Evolutionary conservation across 1,140 invertebrate genomes (phyloP).

Genomic region (Galendromus occidentalis): DNA sequence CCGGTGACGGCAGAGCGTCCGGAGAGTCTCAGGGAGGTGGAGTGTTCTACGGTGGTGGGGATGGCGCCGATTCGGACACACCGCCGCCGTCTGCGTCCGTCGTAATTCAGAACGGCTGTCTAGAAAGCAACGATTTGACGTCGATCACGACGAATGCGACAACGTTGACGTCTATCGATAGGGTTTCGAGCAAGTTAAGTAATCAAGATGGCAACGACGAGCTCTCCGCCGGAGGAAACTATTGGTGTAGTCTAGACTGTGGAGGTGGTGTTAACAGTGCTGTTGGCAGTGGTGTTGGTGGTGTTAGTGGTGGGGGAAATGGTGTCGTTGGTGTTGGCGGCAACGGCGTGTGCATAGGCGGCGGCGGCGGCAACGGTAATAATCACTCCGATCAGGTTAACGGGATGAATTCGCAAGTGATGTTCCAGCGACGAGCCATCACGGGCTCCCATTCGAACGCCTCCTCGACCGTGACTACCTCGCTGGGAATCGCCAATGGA

Average conservation of each 20-base stretch:
- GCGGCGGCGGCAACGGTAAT: too few species aligned
- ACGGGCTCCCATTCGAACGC: neutral
- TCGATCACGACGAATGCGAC: too few species aligned
- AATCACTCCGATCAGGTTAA: neutral
- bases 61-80: too few species aligned
- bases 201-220: neutral
- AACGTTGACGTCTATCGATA: too few species aligned
- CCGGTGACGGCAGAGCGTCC: neutral
- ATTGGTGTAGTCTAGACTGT: conserved; percentile 7
- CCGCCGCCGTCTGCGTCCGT: too few species aligned
- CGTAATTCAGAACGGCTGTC: too few species aligned
- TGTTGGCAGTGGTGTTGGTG: neutral
- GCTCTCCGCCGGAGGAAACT: neutral
- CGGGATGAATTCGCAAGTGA: neutral
- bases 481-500: neutral
- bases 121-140: too few species aligned
- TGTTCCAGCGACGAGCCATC: conserved; percentile 6
- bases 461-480: neutral
- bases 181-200: too few species aligned
- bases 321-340: neutral
- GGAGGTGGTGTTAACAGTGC: neutral
- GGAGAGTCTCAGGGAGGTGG: too few species aligned
- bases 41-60: too few species aligned
- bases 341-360: neutral
- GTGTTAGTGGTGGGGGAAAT: neutral